phyloP scores from a whole-genome alignment of 1,140 invertebrate genomes.

The Macrotrachela quadricornifera region DNA sequence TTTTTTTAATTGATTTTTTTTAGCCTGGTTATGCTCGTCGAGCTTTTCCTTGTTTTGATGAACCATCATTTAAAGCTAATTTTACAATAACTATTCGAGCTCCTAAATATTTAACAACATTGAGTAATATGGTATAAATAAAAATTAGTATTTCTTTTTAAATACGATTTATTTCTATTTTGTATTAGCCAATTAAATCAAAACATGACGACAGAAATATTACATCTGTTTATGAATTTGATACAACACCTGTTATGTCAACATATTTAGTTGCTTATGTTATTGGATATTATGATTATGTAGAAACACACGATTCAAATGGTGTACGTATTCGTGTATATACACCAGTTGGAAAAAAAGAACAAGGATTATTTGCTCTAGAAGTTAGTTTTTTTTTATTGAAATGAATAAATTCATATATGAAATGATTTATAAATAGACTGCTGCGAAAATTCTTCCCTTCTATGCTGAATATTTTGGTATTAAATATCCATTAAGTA shows the following conservation, averaged over 20 bases:
- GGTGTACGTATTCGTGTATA: constrained; percentile 69
- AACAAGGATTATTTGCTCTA: constrained; percentile 72
- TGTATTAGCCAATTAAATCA: too few relatives aligned
- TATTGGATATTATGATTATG: constrained; percentile 76
- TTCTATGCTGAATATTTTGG: constrained; percentile 85
- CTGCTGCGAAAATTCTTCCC: constrained; percentile 46
- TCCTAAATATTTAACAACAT: too few relatives aligned
- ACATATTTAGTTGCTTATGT: constrained; percentile 79
- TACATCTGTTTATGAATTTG: constrained; percentile 43
- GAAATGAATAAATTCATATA: too few relatives aligned
- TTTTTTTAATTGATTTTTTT: too few relatives aligned
- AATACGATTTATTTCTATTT: too few relatives aligned
- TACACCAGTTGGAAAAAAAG: constrained; percentile 67
- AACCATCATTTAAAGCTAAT: constrained; percentile 76
- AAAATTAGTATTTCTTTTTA: too few relatives aligned
- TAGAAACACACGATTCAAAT: constrained; percentile 43
- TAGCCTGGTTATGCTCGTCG: constrained; percentile 62
- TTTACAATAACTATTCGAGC: constrained; percentile 70
- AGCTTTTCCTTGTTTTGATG: constrained; percentile 93
- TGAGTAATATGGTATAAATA: too few relatives aligned
- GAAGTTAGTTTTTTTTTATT: constrained; percentile 27
- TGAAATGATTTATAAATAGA: too few relatives aligned
- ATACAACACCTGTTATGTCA: constrained; percentile 76
- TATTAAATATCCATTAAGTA: constrained; percentile 78
- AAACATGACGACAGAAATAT: constrained; percentile 12